phyloP scores from a whole-genome alignment of 2,888 invertebrate genomes.

The Adela reaumurella region DNA sequence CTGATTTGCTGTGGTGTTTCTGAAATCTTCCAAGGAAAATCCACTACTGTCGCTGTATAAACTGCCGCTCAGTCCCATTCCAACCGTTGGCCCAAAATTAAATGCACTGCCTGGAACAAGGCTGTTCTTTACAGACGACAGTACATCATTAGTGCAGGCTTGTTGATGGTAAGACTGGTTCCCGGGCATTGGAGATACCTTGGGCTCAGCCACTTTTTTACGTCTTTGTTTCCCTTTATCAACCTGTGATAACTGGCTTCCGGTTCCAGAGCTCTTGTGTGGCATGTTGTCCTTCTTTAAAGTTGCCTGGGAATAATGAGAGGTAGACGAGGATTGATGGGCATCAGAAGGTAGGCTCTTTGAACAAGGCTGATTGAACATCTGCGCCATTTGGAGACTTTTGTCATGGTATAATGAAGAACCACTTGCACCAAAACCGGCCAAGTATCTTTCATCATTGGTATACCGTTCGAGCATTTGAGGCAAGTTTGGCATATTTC shows the following conservation, averaged over 20 bases:
- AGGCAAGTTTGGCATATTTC: slow-evolving; percentile 55
- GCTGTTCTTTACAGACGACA: slow-evolving; percentile 43
- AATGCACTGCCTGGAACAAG: slow-evolving; percentile 82
- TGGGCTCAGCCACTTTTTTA: slow-evolving; percentile 31
- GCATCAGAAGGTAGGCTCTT: slow-evolving; percentile 39
- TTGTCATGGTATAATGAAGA: slow-evolving; percentile 56
- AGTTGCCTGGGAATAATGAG: slow-evolving; percentile 36
- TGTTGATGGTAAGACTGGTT: slow-evolving; percentile 54
- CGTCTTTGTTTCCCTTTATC: slow-evolving; percentile 35
- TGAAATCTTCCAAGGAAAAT: slow-evolving; percentile 64
- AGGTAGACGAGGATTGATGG: slow-evolving; percentile 25
- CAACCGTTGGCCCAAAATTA: slow-evolving; percentile 72
- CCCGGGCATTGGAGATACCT: slow-evolving; percentile 28
- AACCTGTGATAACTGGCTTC: slow-evolving; percentile 18
- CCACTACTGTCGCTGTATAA: slow-evolving; percentile 63
- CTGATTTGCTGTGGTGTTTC: slow-evolving; percentile 61
- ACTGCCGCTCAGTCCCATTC: slow-evolving; percentile 52
- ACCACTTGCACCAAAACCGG: slow-evolving; percentile 38
- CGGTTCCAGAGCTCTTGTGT: slow-evolving; percentile 28
- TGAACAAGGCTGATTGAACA: too few relatives aligned
- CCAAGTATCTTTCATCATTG: slow-evolving; percentile 54
- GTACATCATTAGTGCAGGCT: slow-evolving; percentile 53
- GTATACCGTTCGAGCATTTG: slow-evolving; percentile 59
- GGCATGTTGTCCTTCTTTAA: slow-evolving; percentile 32
- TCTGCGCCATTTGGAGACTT: slow-evolving; percentile 57